Percentiles rank a stretch among this genome's conserved stretches.
Evolutionary conservation across 2,888 invertebrate species (phyloP).

Genomic region (Noctua janthina): DNA sequence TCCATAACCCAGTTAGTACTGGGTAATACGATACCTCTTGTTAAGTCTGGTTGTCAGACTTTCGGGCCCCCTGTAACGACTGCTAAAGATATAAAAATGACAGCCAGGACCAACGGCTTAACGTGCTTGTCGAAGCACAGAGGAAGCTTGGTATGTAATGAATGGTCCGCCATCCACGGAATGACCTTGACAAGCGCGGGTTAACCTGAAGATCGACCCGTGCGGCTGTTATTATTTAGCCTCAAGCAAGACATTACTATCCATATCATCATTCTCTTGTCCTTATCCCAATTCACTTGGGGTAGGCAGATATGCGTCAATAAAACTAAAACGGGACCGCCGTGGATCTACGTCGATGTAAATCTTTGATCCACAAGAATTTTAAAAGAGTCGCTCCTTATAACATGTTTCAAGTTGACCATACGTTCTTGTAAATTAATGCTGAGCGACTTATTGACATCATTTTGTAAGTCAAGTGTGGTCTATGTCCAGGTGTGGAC

Average conservation of each 20-base stretch:
- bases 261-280: neutral
- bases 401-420: slow-evolving; percentile 7
- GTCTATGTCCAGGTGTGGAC: neutral
- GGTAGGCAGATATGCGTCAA: no score
- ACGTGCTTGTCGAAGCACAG: neutral
- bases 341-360: neutral
- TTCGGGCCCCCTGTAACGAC: neutral
- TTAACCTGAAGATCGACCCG: neutral
- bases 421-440: neutral
- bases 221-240: neutral
- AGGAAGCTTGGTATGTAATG: neutral
- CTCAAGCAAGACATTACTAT: neutral
- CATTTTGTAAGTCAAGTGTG: slow-evolving; percentile 8
- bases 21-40: neutral
- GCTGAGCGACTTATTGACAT: slow-evolving; percentile 13
- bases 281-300: no score
- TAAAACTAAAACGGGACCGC: neutral
- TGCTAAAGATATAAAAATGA: neutral
- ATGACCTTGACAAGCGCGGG: neutral
- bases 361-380: neutral
- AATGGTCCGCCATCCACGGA: neutral
- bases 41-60: neutral
- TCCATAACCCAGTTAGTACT: neutral
- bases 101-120: neutral
- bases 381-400: slow-evolving; percentile 4